Base-by-base conservation (phyloP, 2,888 invertebrate genomes). In the Pollenia labialis region DNA sequence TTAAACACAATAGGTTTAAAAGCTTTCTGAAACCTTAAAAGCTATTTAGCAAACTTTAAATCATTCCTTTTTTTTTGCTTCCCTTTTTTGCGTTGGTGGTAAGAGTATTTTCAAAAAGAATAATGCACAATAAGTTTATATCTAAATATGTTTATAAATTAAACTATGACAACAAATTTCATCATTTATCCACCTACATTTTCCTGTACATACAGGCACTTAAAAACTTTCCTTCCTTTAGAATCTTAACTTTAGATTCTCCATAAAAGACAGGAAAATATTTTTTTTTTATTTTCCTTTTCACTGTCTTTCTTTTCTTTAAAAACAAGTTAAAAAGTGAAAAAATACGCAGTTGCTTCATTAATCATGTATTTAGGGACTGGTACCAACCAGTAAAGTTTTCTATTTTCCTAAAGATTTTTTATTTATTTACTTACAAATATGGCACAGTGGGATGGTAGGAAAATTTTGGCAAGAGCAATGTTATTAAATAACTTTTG, bases 171-270 rank as follows among this genome's bases (percentile, higher is more conserved):
- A 48, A 42, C 42, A 74, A 81, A 66, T 64, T 74, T 48, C 42
- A 66, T 56, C 50, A 56, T 74, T 50, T 66, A 54, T 66, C 56
- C 12, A 42, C 11, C 40, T 58, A 54, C 40, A 56, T 74, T 66
- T 81, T 58, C 74, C 72, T 81, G 56, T 50, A 9, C 4, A 56
- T 74, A 48, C 72, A 72, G 72, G 40, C 48, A 42, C 56, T 48
- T 50, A 56, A 64, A 48, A 64, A 64, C 42, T 52, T 81, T 48
- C 72, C 81, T 48, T 58, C 72, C 40, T 56, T 42, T 40, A 50
- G 68, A 32, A 52, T 40, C 68, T 50, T 1, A 4, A 32, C 52
- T 42, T 52, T 23, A 56, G 23, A 56, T 56, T 50, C 52, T 52
- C 23, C 56, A 66, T 40, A 66, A 58, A 16, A 50, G 40, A 12